Percentiles rank a stretch among this genome's conserved stretches.
These are phyloP conservation scores for Anodontia alba DNA, from an alignment of 2,888 invertebrate species.

Conservation along the genomic window DNA sequence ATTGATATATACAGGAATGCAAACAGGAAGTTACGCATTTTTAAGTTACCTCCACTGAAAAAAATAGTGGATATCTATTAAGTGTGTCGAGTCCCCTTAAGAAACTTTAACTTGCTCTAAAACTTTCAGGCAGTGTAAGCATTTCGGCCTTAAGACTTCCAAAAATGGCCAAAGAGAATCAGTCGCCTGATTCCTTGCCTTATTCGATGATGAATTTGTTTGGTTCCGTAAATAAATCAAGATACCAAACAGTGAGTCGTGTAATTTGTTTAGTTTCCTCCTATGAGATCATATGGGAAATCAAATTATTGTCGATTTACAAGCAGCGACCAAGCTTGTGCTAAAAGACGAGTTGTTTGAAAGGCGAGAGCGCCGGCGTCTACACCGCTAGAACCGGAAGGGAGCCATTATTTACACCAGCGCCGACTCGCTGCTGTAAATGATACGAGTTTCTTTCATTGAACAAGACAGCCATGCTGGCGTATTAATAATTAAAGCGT, in stretches of 20 bases:
- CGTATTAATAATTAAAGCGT: background rate
- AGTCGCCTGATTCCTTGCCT: background rate
- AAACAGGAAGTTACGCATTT: too few species aligned
- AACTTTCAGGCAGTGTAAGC: too few species aligned
- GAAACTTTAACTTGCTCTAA: too few species aligned
- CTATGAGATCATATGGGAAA: conserved; percentile 3
- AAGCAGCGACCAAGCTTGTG: background rate
- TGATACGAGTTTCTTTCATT: background rate
- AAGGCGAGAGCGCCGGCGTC: background rate
- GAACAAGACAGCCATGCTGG: background rate
- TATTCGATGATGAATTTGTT: conserved; percentile 6
- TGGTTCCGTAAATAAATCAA: conserved; percentile 17
- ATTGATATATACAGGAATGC: too few species aligned
- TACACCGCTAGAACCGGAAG: background rate
- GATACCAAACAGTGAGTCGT: conserved; percentile 10
- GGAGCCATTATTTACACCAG: background rate
- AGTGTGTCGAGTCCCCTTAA: too few species aligned
- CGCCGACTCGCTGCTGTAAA: background rate
- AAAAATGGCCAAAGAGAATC: too few species aligned
- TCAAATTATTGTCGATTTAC: conserved; percentile 16
- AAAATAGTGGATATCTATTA: too few species aligned
- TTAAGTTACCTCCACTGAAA: too few species aligned
- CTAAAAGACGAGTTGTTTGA: background rate
- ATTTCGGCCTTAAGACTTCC: too few species aligned
- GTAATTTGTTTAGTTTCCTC: conserved; percentile 4